Evolutionary conservation across 2,888 invertebrate genomes (phyloP).

Genomic region (Apoda limacodes): DNA sequence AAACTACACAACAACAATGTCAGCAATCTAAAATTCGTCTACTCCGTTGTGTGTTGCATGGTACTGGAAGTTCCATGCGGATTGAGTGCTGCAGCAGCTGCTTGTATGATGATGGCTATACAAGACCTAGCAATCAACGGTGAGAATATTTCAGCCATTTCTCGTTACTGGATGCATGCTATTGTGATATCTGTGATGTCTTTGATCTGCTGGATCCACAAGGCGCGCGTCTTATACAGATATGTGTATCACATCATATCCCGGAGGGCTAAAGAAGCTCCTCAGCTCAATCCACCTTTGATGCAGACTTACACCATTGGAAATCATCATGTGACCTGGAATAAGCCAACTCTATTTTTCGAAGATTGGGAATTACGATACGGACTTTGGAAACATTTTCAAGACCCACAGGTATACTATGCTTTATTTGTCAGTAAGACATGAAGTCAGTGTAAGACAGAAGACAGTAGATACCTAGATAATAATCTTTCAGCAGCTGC

Average conservation of each 20-base stretch:
- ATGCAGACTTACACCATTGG: slow-evolving; percentile 62
- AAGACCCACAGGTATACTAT: slow-evolving; percentile 25
- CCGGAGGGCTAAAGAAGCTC: slow-evolving; percentile 70
- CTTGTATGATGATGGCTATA: slow-evolving; percentile 71
- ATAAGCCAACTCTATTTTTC: slow-evolving; percentile 72
- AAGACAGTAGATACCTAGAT: slow-evolving; percentile 6
- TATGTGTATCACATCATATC: slow-evolving; percentile 70
- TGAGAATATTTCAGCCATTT: slow-evolving; percentile 31
- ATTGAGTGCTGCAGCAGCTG: slow-evolving; percentile 67
- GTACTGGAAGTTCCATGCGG: slow-evolving; percentile 73
- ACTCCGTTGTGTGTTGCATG: slow-evolving; percentile 64
- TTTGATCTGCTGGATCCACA: slow-evolving; percentile 72
- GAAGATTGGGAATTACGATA: slow-evolving; percentile 75
- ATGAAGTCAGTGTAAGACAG: slow-evolving; percentile 3
- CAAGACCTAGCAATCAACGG: slow-evolving; percentile 64
- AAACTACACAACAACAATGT: slow-evolving; percentile 48
- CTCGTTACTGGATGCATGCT: slow-evolving; percentile 69
- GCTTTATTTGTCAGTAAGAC: slow-evolving; percentile 7
- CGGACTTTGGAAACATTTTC: slow-evolving; percentile 73
- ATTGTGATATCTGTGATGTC: slow-evolving; percentile 71
- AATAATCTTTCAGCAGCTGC: neutral
- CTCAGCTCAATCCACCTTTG: slow-evolving; percentile 74
- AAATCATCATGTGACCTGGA: slow-evolving; percentile 67
- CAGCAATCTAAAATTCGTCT: slow-evolving; percentile 65
- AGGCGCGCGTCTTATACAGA: slow-evolving; percentile 64